Conservation (phyloP, 2,113 vertebrate genomes). For the Rhynchomys soricoides region DNA sequence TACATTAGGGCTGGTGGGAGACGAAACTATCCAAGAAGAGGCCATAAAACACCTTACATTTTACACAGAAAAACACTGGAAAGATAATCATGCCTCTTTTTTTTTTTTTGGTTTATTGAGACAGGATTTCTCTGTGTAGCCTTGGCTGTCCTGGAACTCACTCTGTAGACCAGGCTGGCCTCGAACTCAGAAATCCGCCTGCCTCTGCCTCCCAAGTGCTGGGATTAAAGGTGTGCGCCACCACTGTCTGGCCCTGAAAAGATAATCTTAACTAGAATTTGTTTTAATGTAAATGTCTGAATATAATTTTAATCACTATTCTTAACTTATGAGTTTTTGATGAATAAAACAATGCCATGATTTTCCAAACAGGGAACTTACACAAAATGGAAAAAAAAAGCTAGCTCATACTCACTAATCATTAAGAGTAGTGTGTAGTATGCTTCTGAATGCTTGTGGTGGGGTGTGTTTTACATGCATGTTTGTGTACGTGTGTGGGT, state of each 20-base stretch:
- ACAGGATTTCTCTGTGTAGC: no score
- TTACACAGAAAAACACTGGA: background rate
- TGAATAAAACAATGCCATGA: background rate
- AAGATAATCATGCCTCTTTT: no score
- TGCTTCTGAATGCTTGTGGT: background rate
- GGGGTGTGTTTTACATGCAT: background rate
- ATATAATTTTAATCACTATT: slow-evolving; percentile 36
- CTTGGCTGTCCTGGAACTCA: no score
- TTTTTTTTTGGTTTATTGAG: no score
- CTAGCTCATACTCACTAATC: background rate
- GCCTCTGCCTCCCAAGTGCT: no score
- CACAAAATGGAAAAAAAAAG: slow-evolving; percentile 11
- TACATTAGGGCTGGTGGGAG: background rate
- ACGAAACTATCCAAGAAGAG: background rate
- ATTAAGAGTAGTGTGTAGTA: background rate
- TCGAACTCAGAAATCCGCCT: no score
- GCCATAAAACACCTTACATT: background rate
- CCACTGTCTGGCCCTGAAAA: no score
- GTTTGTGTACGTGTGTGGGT: background rate
- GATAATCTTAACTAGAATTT: background rate
- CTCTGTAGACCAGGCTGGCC: no score
- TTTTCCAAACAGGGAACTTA: slow-evolving; percentile 20
- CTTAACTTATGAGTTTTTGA: slow-evolving; percentile 13
- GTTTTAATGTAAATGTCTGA: slow-evolving; percentile 1
- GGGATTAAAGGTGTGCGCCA: no score